Base-by-base conservation (phyloP, 1,140 invertebrate genomes). In the Pinna nobilis region DNA sequence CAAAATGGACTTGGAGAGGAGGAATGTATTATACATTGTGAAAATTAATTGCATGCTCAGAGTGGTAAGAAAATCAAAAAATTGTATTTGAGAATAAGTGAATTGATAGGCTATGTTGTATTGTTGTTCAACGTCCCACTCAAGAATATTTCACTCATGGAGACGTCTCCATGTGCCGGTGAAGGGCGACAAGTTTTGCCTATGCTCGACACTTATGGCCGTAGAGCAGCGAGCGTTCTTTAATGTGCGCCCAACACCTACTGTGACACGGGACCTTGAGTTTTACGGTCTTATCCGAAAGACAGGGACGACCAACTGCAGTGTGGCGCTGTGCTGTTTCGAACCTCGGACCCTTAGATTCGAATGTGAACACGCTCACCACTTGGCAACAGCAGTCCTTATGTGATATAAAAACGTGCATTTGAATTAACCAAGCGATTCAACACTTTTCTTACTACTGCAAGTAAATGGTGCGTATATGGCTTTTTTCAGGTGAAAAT, bases 11-110 rank as follows among this genome's bases (percentile, higher is more conserved):
- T 18, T 18, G 57, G 57, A 33, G 59, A 61, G 39, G 35, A 61
- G 20, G 32, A 15, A 23, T 61, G 33, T 37, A 23, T 61, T 15
- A 37, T 61, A 37, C 33, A 61, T 39, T 61, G 59, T 39, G 32
- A 61, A 20, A 39, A 61, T 23, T 37, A n/a, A n/a, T n/a, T 25
- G 35, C 59, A 4, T n/a, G n/a, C n/a, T n/a, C n/a, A n/a, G n/a
- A n/a, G n/a, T n/a, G 32, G 59, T 39, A 61, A 3, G 18, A 20
- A 28, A 23, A 37, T 53, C 11, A 23, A 11, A 44, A 11, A 44
- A 44, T 44, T 44, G 9, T n/a, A 44, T 44, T n/a, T 9, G 41
- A 44, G 9, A 9, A n/a, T 11, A 9, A 44, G 41, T 11, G 9
- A 11, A n/a, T 44, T 44, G 9, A 44, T 6, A 18, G 3, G 15